Evolutionary conservation across 2,797 vertebrate genomes (phyloP).

Genomic region (Manis javanica): DNA sequence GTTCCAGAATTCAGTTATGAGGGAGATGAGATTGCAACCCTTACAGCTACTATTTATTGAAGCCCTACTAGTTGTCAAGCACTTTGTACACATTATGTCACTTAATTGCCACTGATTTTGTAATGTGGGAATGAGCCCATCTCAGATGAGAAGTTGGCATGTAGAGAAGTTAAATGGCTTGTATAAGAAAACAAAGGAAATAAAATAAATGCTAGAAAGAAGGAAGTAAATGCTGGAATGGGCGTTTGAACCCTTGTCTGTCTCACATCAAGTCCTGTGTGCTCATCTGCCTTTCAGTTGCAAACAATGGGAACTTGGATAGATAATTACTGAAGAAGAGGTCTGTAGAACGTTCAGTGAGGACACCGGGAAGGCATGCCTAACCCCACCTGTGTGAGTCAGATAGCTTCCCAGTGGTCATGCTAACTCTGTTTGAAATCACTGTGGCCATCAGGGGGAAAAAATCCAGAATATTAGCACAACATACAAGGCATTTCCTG

Average conservation of each 20-base stretch:
- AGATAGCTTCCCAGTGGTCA: background rate
- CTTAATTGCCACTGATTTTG: background rate
- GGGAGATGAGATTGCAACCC: background rate
- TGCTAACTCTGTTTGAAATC: background rate
- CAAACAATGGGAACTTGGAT: background rate
- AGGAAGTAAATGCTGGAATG: background rate
- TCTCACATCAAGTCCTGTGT: background rate
- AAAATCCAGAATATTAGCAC: background rate
- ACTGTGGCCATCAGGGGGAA: background rate
- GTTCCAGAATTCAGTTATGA: background rate
- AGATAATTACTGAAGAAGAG: background rate
- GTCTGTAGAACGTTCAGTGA: background rate
- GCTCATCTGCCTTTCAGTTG: background rate
- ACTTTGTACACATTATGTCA: background rate
- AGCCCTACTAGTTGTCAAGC: background rate
- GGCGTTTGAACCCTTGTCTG: background rate
- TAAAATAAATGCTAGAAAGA: background rate
- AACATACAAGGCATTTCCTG: background rate
- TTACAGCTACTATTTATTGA: background rate
- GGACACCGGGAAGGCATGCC: background rate
- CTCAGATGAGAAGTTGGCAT: background rate
- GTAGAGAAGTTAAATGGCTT: background rate
- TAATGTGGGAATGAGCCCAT: background rate
- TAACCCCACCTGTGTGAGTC: background rate
- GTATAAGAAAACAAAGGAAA: background rate